Evolutionary conservation across 1,140 invertebrate genomes (phyloP).

Genomic region (Mylabris phalerata): DNA sequence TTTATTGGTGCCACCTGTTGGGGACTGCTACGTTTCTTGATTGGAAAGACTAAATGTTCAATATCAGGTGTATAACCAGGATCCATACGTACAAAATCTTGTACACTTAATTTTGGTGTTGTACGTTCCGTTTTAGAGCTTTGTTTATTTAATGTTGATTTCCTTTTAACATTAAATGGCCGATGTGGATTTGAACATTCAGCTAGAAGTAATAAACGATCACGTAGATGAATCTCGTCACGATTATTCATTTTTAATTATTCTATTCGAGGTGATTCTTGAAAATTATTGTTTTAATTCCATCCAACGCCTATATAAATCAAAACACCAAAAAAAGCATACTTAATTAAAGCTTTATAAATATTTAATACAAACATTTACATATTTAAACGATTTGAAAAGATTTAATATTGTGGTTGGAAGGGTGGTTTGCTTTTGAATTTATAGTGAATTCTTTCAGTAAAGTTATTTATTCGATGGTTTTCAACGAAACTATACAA

Average conservation of each 20-base stretch:
- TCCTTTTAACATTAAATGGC: slow-evolving; percentile 39
- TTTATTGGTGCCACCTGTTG: slow-evolving; percentile 35
- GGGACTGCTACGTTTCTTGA: slow-evolving; percentile 44
- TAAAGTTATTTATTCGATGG: too few species aligned
- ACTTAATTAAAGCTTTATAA: too few species aligned
- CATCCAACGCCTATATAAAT: too few species aligned
- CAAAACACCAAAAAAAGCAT: too few species aligned
- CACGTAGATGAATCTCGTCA: slow-evolving; percentile 35
- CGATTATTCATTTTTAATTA: slow-evolving; percentile 25
- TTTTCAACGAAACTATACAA: too few species aligned
- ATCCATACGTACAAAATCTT: slow-evolving; percentile 41
- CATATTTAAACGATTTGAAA: slow-evolving; percentile 2
- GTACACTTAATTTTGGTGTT: slow-evolving; percentile 34
- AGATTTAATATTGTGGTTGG: not conserved
- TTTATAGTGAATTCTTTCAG: too few species aligned
- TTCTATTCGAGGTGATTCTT: too few species aligned
- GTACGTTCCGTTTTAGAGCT: slow-evolving; percentile 17
- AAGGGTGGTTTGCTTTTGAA: too few species aligned
- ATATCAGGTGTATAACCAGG: slow-evolving; percentile 51
- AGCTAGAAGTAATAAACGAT: slow-evolving; percentile 34
- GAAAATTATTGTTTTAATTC: too few species aligned
- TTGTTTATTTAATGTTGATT: slow-evolving; percentile 23
- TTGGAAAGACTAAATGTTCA: slow-evolving; percentile 51
- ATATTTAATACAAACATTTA: slow-evolving; percentile 6
- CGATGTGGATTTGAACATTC: slow-evolving; percentile 30